These are phyloP conservation scores for Xylophagus ater DNA, from an alignment of 2,888 invertebrate genomes.

Conservation along the genomic window DNA sequence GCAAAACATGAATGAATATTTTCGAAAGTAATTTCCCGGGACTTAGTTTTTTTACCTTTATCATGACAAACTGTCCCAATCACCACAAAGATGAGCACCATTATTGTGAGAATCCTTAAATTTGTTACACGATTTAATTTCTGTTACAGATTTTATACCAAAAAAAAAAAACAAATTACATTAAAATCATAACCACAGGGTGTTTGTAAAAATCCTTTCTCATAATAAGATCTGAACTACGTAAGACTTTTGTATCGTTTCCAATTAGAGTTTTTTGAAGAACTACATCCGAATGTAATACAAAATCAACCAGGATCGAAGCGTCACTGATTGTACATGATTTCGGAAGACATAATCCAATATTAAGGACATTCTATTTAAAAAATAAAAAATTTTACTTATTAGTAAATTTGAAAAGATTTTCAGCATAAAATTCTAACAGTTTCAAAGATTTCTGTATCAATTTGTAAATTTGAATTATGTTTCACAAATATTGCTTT, in stretches of 20 bases:
- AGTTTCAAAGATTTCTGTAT: conserved; percentile 10
- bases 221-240: conserved; percentile 16
- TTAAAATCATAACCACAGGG: conserved; percentile 15
- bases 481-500: conserved; percentile 12
- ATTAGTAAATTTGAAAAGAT: not conserved
- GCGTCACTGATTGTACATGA: conserved; percentile 14
- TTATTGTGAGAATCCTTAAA: not conserved
- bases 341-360: conserved; percentile 19
- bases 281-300: conserved; percentile 13
- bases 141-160: not conserved
- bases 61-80: not conserved
- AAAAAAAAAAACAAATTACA: conserved; percentile 15
- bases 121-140: not conserved
- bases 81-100: not conserved
- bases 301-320: conserved; percentile 5
- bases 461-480: conserved; percentile 13
- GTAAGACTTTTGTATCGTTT: conserved; percentile 12
- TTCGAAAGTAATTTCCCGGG: not conserved
- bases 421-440: not conserved
- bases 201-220: conserved; percentile 15
- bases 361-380: conserved; percentile 16
- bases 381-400: conserved; percentile 1
- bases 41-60: not conserved
- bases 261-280: conserved; percentile 11
- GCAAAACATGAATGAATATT: not conserved